Percentiles rank a stretch among this genome's conserved stretches.
These are phyloP conservation scores for Muraenolepis orangiensis DNA, from an alignment of 2,797 vertebrate genomes.

Conservation along the genomic window DNA sequence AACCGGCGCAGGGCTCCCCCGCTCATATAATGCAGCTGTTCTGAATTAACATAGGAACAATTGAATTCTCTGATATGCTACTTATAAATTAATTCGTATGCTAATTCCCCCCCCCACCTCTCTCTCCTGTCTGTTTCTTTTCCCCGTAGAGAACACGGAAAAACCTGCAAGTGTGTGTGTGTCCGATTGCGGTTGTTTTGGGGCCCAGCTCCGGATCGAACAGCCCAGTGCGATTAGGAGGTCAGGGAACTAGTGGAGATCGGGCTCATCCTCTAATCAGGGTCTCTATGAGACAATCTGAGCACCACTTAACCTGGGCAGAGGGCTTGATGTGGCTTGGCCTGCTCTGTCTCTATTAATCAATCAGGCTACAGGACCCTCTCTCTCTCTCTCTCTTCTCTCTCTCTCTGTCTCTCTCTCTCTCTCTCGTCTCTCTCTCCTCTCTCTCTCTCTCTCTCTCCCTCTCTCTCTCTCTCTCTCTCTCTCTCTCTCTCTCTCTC, in stretches of 20 bases:
- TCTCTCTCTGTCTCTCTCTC: slow-evolving; percentile 19
- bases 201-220: slow-evolving; percentile 68
- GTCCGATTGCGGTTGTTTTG: slow-evolving; percentile 70
- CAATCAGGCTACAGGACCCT: slow-evolving; percentile 74
- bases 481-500: slow-evolving; percentile 27
- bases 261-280: slow-evolving; percentile 76
- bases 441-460: too few relatives aligned
- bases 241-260: slow-evolving; percentile 67
- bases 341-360: slow-evolving; percentile 83
- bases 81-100: slow-evolving; percentile 20
- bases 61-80: neutral
- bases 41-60: neutral
- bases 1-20: neutral
- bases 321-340: slow-evolving; percentile 74
- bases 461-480: slow-evolving; percentile 19
- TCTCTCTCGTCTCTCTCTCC: too few relatives aligned
- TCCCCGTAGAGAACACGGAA: slow-evolving; percentile 45
- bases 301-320: slow-evolving; percentile 80
- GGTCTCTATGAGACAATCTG: slow-evolving; percentile 79
- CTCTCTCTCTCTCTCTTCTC: too few relatives aligned
- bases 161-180: slow-evolving; percentile 44
- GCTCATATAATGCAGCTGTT: neutral
- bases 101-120: neutral
- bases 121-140: slow-evolving; percentile 1
- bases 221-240: slow-evolving; percentile 68